phyloP scores from a whole-genome alignment of 2,888 invertebrate species.

The Habroteleia sp. region DNA sequence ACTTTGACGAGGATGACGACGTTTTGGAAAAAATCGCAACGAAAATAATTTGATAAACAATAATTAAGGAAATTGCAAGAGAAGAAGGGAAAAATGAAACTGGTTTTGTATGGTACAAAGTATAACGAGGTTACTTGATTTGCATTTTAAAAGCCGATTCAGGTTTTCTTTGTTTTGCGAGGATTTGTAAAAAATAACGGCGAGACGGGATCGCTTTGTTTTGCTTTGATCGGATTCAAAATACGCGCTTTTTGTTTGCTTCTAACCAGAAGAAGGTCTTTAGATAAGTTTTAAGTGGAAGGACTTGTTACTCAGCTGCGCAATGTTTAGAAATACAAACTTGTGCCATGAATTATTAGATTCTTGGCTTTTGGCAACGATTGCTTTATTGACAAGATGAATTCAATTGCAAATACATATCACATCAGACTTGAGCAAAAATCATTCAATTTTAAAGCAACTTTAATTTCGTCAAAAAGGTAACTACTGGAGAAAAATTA shows the following conservation, averaged over 20 bases:
- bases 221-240: conserved; percentile 11
- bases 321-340: too few relatives aligned
- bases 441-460: too few relatives aligned
- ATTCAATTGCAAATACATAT: too few relatives aligned
- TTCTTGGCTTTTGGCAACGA: too few relatives aligned
- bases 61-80: conserved; percentile 28
- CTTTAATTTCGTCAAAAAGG: too few relatives aligned
- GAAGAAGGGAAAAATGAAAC: conserved; percentile 18
- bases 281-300: conserved; percentile 28
- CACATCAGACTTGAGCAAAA: too few relatives aligned
- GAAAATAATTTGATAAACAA: conserved; percentile 32
- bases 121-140: conserved; percentile 29
- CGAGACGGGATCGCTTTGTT: conserved; percentile 18
- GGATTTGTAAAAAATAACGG: conserved; percentile 20
- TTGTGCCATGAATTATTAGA: too few relatives aligned
- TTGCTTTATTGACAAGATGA: too few relatives aligned
- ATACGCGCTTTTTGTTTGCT: conserved; percentile 9
- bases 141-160: conserved; percentile 36
- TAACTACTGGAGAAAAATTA: too few relatives aligned
- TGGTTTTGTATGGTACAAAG: conserved; percentile 24
- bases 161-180: conserved; percentile 28
- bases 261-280: background rate
- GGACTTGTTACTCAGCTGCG: conserved; percentile 17
- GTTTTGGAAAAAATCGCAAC: too few relatives aligned
- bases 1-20: too few relatives aligned